Percentiles rank a stretch among this genome's conserved stretches.
Conservation (phyloP, 2,113 vertebrate genomes). For the Miniopterus natalensis region DNA sequence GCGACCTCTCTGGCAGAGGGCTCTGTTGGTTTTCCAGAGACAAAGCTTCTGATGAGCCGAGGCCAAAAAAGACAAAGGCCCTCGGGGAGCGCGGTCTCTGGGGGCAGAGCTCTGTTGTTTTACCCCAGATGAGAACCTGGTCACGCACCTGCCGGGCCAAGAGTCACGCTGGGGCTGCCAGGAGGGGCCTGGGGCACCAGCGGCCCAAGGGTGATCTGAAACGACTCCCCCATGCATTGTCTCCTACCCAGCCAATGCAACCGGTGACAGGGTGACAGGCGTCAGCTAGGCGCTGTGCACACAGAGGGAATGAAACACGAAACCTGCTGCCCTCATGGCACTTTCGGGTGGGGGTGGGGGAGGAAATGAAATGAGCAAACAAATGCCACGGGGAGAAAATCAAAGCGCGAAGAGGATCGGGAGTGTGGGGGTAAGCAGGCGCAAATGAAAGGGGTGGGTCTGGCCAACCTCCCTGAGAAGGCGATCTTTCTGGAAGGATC, state of each 20-base stretch:
- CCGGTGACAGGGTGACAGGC: not conserved
- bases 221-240: not conserved
- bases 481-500: not conserved
- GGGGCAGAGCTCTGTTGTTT: not conserved
- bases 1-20: constrained; percentile 60
- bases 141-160: not conserved
- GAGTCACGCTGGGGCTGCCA: not conserved
- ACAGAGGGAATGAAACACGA: not conserved
- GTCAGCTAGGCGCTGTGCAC: not conserved
- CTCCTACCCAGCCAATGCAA: not conserved
- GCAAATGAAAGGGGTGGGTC: no score
- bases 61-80: constrained; percentile 67
- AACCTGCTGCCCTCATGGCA: not conserved
- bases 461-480: not conserved
- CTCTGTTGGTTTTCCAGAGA: constrained; percentile 74
- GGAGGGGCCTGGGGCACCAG: not conserved
- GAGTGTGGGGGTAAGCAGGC: accelerated
- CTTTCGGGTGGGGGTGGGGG: not conserved
- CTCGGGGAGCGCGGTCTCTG: not conserved
- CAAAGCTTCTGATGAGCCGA: constrained; percentile 56
- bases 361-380: not conserved
- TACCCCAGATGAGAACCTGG: not conserved
- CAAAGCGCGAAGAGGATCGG: not conserved
- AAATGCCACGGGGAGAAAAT: accelerated
- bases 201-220: not conserved